These are phyloP conservation scores for Drosophila subsilvestris DNA, from an alignment of 2,888 invertebrate species.

Conservation along the genomic window DNA sequence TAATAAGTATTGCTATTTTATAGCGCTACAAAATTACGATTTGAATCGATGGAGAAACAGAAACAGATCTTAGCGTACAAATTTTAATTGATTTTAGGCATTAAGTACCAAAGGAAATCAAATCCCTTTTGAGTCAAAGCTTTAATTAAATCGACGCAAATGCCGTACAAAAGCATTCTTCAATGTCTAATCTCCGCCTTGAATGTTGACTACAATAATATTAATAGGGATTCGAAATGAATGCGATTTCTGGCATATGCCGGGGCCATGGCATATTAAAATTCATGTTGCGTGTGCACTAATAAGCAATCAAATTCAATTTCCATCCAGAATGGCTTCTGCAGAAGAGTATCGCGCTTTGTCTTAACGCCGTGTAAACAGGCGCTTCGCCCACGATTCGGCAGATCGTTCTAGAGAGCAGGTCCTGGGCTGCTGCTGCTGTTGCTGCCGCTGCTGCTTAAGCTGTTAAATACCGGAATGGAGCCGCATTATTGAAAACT, in stretches of 20 bases:
- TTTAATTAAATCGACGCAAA: not conserved
- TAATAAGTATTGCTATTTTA: no score
- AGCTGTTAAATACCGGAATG: constrained; percentile 52
- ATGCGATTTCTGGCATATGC: constrained; percentile 45
- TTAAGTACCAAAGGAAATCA: not conserved
- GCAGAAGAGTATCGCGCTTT: not conserved
- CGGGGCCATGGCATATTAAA: constrained; percentile 50
- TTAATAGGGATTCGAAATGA: constrained; percentile 12
- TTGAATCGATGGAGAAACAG: no score
- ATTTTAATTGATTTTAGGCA: not conserved
- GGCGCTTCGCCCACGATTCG: not conserved
- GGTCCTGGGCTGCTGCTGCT: not conserved
- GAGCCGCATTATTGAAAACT: constrained; percentile 65
- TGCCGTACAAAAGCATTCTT: no score
- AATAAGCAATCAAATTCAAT: constrained; percentile 66
- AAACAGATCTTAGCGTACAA: not conserved
- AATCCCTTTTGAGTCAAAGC: not conserved
- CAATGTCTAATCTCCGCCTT: not conserved
- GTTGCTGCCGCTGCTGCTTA: constrained; percentile 18
- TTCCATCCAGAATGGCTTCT: constrained; percentile 29
- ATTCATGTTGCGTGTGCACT: constrained; percentile 65
- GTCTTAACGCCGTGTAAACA: constrained; percentile 20
- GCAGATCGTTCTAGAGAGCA: not conserved
- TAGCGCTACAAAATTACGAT: no score
- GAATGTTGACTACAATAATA: not conserved